A percentile compares a stretch with the other conserved stretches of the same genome.
Evolutionary conservation across 2,113 vertebrate species (phyloP).

Genomic region (Alligator sinensis): DNA sequence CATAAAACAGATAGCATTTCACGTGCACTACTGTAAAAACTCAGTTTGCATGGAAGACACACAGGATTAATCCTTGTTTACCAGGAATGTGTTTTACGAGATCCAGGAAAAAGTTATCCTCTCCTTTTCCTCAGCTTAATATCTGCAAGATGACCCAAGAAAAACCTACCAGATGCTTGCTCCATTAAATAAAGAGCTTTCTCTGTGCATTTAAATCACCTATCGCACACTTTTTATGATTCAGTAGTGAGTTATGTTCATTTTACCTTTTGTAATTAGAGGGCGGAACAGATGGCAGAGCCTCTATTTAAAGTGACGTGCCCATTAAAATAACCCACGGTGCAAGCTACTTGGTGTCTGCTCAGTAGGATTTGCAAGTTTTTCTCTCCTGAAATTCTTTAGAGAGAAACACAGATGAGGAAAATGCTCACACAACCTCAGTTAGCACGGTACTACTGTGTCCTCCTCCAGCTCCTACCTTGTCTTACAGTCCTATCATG

Average conservation of each 20-base stretch:
- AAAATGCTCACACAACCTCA: neutral
- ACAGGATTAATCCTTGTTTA: neutral
- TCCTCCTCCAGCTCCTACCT: neutral
- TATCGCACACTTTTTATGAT: conserved; percentile 32
- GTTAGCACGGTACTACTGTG: neutral
- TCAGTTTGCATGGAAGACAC: neutral
- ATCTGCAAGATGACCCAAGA: conserved; percentile 2
- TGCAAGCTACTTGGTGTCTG: neutral
- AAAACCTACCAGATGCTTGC: conserved; percentile 45
- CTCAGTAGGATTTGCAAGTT: neutral
- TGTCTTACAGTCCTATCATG: neutral
- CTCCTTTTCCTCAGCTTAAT: neutral
- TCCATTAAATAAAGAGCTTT: conserved; percentile 52
- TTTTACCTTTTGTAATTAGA: conserved; percentile 61
- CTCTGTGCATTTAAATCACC: conserved; percentile 36
- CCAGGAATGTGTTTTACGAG: neutral
- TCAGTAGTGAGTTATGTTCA: conserved; percentile 44
- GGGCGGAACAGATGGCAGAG: conserved; percentile 66
- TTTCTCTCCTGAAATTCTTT: neutral
- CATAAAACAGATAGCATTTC: neutral
- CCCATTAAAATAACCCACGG: neutral
- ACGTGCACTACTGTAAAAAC: neutral
- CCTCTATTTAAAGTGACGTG: conserved; percentile 9
- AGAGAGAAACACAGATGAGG: neutral
- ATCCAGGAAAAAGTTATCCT: neutral